A percentile compares a stretch with the other conserved stretches of the same genome.
These are phyloP conservation scores for Dusona sp. DNA, from an alignment of 2,888 invertebrate genomes.

Conservation along the genomic window DNA sequence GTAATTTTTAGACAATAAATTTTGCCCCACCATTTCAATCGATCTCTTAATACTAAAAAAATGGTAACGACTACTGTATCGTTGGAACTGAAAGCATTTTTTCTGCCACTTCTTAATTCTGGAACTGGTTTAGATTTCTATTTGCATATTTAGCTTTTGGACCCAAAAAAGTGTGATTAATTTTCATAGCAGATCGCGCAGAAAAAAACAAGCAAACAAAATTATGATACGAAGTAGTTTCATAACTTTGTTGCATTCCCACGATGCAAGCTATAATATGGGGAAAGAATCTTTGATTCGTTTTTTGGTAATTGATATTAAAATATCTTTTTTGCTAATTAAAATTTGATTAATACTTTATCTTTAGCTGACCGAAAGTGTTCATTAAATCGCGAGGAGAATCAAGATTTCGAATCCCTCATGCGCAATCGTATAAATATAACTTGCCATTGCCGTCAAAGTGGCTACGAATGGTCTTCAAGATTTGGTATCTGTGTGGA, in stretches of 20 bases:
- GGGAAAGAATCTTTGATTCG: neutral
- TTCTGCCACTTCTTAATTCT: too few species aligned
- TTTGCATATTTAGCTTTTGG: too few species aligned
- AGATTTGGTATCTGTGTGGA: conserved; percentile 88
- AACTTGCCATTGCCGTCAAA: conserved; percentile 86
- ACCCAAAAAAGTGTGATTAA: too few species aligned
- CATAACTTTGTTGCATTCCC: too few species aligned
- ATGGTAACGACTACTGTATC: too few species aligned
- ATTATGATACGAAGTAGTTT: too few species aligned
- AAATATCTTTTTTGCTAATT: neutral
- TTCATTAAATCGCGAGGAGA: conserved; percentile 82
- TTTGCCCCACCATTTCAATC: too few species aligned
- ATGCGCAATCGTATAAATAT: conserved; percentile 88
- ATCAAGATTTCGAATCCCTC: conserved; percentile 85
- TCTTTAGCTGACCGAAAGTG: conserved; percentile 81
- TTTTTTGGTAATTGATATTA: neutral
- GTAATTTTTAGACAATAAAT: neutral
- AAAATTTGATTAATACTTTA: neutral
- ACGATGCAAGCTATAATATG: neutral
- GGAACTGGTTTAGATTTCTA: too few species aligned
- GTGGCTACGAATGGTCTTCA: conserved; percentile 87
- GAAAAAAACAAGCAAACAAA: too few species aligned
- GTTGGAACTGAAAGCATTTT: too few species aligned
- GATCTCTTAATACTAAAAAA: too few species aligned
- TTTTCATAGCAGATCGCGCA: too few species aligned